phyloP scores from a whole-genome alignment of 1,140 invertebrate genomes.

The Lamellibrachia luymesi region DNA sequence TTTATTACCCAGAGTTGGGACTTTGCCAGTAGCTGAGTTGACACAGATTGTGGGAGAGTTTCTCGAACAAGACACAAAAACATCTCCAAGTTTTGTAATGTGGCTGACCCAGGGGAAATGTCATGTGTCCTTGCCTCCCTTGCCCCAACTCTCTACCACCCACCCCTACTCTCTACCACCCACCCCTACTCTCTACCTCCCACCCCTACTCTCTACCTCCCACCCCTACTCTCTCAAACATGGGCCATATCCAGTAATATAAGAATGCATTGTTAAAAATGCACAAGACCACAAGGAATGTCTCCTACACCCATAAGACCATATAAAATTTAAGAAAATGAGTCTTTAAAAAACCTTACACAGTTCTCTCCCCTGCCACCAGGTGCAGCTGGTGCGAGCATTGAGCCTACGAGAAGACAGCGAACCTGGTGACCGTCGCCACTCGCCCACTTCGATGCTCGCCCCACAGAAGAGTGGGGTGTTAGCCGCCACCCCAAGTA shows the following conservation, averaged over 20 bases:
- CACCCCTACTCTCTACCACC: no score
- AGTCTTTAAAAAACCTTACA: not conserved
- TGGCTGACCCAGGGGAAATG: not conserved
- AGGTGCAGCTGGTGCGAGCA: constrained; percentile 23
- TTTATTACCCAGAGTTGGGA: not conserved
- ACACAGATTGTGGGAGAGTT: not conserved
- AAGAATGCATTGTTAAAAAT: no score
- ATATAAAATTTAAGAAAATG: not conserved
- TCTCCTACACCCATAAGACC: no score
- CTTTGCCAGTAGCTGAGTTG: no score
- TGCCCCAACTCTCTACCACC: not conserved
- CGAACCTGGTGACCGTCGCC: not conserved
- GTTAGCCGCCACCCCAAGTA: not conserved
- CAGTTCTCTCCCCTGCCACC: not conserved
- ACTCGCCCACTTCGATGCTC: not conserved
- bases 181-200: no score
- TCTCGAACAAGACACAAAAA: not conserved
- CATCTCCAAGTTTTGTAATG: not conserved
- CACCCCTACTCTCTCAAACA: no score
- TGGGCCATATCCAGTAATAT: no score
- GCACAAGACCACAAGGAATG: no score
- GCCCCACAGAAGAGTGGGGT: constrained; percentile 7
- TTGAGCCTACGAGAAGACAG: not conserved
- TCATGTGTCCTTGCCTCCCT: not conserved
- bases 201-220: no score